Percentiles rank a stretch among this genome's conserved stretches.
These are phyloP conservation scores for Prolemur simus DNA, from an alignment of 2,113 vertebrate species.

Conservation along the genomic window DNA sequence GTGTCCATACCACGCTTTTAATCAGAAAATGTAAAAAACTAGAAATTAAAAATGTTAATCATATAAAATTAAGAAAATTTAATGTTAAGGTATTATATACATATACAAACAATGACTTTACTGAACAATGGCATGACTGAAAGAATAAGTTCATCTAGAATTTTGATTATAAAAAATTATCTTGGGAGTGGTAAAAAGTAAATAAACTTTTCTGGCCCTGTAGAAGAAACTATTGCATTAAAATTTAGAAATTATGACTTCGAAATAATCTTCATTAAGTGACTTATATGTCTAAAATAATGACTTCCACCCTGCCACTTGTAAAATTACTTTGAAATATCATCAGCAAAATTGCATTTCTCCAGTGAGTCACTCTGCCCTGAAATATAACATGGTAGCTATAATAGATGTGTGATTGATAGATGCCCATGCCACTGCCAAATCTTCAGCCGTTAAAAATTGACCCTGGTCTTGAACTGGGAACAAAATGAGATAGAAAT, in stretches of 20 bases:
- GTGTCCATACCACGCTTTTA: background rate
- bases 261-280: background rate
- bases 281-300: background rate
- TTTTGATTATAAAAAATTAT: background rate
- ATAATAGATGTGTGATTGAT: background rate
- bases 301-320: background rate
- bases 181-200: background rate
- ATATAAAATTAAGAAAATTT: background rate
- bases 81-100: background rate
- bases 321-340: background rate
- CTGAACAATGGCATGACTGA: background rate
- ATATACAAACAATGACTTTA: background rate
- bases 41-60: background rate
- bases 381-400: background rate
- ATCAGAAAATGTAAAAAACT: background rate
- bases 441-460: background rate
- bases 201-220: background rate
- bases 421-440: background rate
- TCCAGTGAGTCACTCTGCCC: background rate
- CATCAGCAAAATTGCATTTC: background rate
- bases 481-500: conserved; percentile 31
- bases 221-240: background rate
- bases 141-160: background rate
- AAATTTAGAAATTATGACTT: conserved; percentile 3
- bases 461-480: background rate